Percentiles rank a stretch among this genome's conserved stretches.
Conservation (phyloP, 2,888 invertebrate species). For the Diarsia dahlii region DNA sequence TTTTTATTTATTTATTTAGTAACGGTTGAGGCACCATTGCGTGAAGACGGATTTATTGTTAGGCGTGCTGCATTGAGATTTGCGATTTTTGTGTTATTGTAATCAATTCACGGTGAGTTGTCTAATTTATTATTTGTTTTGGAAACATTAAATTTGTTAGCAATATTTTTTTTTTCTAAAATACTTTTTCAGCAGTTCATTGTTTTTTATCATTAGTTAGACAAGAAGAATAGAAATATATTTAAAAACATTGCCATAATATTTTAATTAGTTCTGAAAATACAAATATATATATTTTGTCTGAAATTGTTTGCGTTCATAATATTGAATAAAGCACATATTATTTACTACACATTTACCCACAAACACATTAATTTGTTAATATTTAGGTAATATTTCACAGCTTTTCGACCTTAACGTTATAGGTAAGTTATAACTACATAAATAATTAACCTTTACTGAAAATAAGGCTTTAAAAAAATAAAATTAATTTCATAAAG, state of each 20-base stretch:
- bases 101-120: constrained; percentile 37
- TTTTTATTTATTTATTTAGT: constrained; percentile 50
- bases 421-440: background rate
- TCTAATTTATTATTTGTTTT: background rate
- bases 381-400: background rate
- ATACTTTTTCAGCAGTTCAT: background rate
- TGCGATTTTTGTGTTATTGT: constrained; percentile 22
- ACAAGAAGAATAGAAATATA: background rate
- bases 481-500: background rate
- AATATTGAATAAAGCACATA: too few relatives aligned
- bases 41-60: constrained; percentile 33
- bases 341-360: background rate
- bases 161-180: too few relatives aligned
- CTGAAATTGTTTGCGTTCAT: too few relatives aligned
- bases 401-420: background rate
- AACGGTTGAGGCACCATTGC: constrained; percentile 31
- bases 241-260: background rate
- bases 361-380: background rate
- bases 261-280: background rate
- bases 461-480: too few relatives aligned
- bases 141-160: background rate
- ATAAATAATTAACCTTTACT: background rate
- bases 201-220: background rate
- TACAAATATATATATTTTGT: too few relatives aligned
- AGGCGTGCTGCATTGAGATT: constrained; percentile 11